Evolutionary conservation across 1,140 invertebrate genomes (phyloP).

Genomic region (Neodiprion virginianus): DNA sequence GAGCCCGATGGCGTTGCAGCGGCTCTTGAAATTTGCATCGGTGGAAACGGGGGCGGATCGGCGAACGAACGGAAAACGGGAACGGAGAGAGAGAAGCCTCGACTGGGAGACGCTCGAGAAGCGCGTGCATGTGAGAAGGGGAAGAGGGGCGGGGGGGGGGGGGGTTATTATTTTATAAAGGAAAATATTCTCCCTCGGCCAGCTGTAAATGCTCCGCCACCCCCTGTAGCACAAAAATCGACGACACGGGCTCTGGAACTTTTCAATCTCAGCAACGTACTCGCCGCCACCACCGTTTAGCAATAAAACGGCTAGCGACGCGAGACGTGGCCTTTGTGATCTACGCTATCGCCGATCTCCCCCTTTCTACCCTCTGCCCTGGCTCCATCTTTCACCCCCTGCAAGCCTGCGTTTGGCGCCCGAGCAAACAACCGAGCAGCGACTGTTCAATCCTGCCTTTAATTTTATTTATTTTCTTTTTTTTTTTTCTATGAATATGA

Average conservation of each 20-base stretch:
- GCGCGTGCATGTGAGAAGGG: background rate
- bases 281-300: slow-evolving; percentile 5
- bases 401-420: background rate
- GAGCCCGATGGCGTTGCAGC: slow-evolving; percentile 34
- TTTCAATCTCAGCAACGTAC: slow-evolving; percentile 1
- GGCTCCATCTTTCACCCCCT: background rate
- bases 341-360: background rate
- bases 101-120: background rate
- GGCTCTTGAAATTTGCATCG: slow-evolving; percentile 51
- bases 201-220: background rate
- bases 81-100: background rate
- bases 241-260: background rate
- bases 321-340: background rate
- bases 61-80: background rate
- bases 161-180: too few relatives aligned
- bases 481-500: too few relatives aligned
- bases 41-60: background rate
- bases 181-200: too few relatives aligned
- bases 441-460: background rate
- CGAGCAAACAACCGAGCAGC: background rate
- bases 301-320: slow-evolving; percentile 1
- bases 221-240: background rate
- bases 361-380: slow-evolving; percentile 1
- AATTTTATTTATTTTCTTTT: too few relatives aligned
- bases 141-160: too few relatives aligned